Evolutionary conservation across 2,888 invertebrate species (phyloP).

Genomic region (Tanaodytes sp.): DNA sequence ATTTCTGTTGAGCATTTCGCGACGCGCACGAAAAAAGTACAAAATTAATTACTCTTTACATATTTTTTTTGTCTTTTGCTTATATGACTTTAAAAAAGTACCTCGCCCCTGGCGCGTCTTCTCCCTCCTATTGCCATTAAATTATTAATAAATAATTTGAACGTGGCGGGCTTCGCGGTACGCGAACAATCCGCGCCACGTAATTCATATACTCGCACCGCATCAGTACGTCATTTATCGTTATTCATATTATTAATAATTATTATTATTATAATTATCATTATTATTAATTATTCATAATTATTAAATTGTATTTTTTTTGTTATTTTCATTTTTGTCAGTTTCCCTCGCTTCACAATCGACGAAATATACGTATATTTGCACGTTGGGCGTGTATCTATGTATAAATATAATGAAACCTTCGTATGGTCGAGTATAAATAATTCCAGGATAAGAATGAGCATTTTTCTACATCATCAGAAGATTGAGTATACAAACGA

Average conservation of each 20-base stretch:
- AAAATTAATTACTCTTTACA: constrained; percentile 70
- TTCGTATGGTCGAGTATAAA: too few species aligned
- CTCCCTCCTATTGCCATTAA: constrained; percentile 50
- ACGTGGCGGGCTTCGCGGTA: constrained; percentile 36
- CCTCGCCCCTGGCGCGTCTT: constrained; percentile 52
- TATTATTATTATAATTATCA: constrained; percentile 44
- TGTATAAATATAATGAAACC: constrained; percentile 40
- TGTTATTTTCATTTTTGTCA: constrained; percentile 51
- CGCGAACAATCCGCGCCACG: constrained; percentile 38
- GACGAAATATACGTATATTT: constrained; percentile 30
- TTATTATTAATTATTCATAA: constrained; percentile 13
- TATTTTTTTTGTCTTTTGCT: constrained; percentile 56
- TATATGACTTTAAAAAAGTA: constrained; percentile 56
- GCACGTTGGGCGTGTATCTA: constrained; percentile 35
- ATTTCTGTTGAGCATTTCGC: constrained; percentile 68
- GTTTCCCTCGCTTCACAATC: constrained; percentile 33
- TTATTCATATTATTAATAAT: constrained; percentile 52
- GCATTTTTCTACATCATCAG: too few species aligned
- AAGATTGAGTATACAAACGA: too few species aligned
- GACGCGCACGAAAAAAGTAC: constrained; percentile 71
- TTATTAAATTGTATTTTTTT: constrained; percentile 48
- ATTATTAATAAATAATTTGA: constrained; percentile 52
- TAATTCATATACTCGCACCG: constrained; percentile 47
- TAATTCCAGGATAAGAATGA: too few species aligned
- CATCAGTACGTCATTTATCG: constrained; percentile 50